phyloP scores from a whole-genome alignment of 2,113 vertebrate genomes.

The Bos taurus region ARS-UCD2.0 NC_037329.1:41680001-41680500 shows the following conservation, averaged over 20 bases:
- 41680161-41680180: not conserved
- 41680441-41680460: conserved; percentile 89
- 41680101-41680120: not conserved
- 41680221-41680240: not conserved
- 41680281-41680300: not conserved
- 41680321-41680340: conserved; percentile 73
- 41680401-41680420: conserved; percentile 90
- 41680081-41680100: not conserved
- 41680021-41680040: not conserved
- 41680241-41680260: not conserved
- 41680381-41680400: conserved; percentile 88
- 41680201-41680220: not conserved
- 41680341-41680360: conserved; percentile 92
- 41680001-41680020: not conserved
- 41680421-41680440: conserved; percentile 85
- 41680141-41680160: not conserved
- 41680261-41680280: not conserved
- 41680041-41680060: not conserved
- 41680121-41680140: not conserved
- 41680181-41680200: not conserved
- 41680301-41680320: not conserved
- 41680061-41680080: not conserved
- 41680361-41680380: conserved; percentile 88
- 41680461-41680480: conserved; percentile 86
- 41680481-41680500: conserved; percentile 93